A percentile compares a stretch with the other conserved stretches of the same genome.
phyloP scores from a whole-genome alignment of 1,140 invertebrate species.

The Cydia strobilella region DNA sequence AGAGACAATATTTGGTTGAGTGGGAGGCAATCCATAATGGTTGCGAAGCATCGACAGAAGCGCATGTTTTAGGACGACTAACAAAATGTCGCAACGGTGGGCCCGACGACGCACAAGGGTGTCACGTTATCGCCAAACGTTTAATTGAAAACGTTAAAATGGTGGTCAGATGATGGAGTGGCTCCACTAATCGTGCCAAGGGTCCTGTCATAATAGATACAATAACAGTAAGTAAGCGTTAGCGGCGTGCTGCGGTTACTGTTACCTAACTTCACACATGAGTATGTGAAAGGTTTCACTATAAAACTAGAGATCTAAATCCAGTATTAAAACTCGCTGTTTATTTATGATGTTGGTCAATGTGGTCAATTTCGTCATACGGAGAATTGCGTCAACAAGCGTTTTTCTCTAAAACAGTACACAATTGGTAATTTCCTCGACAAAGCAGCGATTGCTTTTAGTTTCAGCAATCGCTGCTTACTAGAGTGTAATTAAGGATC shows the following conservation, averaged over 20 bases:
- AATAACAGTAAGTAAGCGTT: constrained; percentile 72
- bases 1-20: constrained; percentile 29
- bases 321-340: no score
- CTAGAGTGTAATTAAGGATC: no score
- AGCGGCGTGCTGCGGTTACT: constrained; percentile 35
- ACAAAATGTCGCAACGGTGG: constrained; percentile 60
- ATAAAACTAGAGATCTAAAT: neutral
- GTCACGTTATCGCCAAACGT: constrained; percentile 54
- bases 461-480: no score
- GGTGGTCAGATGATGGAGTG: constrained; percentile 65
- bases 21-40: constrained; percentile 39
- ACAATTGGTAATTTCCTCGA: no score
- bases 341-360: no score
- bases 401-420: no score
- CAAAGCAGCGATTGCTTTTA: no score
- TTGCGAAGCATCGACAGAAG: constrained; percentile 40
- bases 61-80: constrained; percentile 49
- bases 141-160: constrained; percentile 57
- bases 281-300: neutral
- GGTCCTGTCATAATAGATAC: constrained; percentile 59
- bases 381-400: no score
- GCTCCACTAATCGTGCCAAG: constrained; percentile 47
- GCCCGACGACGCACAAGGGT: constrained; percentile 35
- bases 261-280: neutral
- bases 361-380: no score